These are phyloP conservation scores for Romanogobio albipinnatus DNA, from an alignment of 2,113 vertebrate genomes.

Conservation along the genomic window DNA sequence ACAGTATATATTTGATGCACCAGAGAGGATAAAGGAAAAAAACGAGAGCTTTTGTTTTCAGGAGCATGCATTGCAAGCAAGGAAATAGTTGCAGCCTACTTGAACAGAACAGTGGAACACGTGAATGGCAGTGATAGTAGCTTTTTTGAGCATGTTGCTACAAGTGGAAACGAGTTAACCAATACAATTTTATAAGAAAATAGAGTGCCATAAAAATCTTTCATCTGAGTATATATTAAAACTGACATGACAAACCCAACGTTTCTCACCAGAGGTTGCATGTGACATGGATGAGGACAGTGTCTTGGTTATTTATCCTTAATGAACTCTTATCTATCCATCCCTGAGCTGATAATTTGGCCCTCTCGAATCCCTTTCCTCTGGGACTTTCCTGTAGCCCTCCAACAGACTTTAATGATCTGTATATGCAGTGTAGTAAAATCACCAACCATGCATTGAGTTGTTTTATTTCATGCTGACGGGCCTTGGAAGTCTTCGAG, in stretches of 20 bases:
- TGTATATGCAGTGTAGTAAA: not conserved
- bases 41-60: slow-evolving; percentile 54
- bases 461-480: slow-evolving; percentile 1
- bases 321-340: slow-evolving; percentile 28
- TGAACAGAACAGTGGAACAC: slow-evolving; percentile 56
- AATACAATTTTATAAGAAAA: slow-evolving; percentile 72
- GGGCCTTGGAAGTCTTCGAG: not conserved
- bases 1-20: slow-evolving; percentile 11
- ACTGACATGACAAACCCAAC: slow-evolving; percentile 27
- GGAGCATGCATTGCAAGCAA: slow-evolving; percentile 76
- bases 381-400: slow-evolving; percentile 51
- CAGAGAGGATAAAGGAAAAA: slow-evolving; percentile 10
- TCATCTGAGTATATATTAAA: slow-evolving; percentile 43
- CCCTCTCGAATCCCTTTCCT: slow-evolving; percentile 44
- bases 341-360: slow-evolving; percentile 59
- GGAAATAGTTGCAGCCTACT: slow-evolving; percentile 68
- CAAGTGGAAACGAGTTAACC: slow-evolving; percentile 60
- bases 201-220: slow-evolving; percentile 70
- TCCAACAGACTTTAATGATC: slow-evolving; percentile 13
- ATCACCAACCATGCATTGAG: not conserved
- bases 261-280: slow-evolving; percentile 37
- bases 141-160: slow-evolving; percentile 67
- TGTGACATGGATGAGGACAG: slow-evolving; percentile 5
- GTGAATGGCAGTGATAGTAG: slow-evolving; percentile 78
- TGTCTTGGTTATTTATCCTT: slow-evolving; percentile 15